Base-by-base conservation (phyloP, 1,140 invertebrate species). In the Dryas iulia region DNA sequence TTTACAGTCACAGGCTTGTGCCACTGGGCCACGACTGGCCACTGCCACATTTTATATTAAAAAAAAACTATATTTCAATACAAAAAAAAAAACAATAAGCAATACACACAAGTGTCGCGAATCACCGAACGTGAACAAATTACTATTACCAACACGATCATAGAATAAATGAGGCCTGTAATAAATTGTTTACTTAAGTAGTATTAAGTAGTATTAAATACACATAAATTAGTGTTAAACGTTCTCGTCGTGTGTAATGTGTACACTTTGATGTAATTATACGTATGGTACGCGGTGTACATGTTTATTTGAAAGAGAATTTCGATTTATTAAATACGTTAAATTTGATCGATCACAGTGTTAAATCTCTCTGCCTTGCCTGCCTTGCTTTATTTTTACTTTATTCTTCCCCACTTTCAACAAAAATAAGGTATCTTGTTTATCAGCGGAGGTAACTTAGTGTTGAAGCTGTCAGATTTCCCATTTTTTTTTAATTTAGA, bases 201-300 rank as follows among this genome's bases (percentile, higher is more conserved):
- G 33, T 47, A 66, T 59, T 59, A 28, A 30, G 35, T 53, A 52
- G 33, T 47, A 66, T 53, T 66, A 59, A 59, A 66, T 66, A 66
- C 35, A 59, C 14, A 66, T 59, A 66, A 31, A 59, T 30, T 54
- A 4, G 39, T 10, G 24, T 24, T 25, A 24, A 66, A 59, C 28
- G 59, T 21, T 21, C 14, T 14, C 2, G 14, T 21, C 26, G 57
- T 66, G 28, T 25, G 30, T 63, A 57, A 39, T 52, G 54, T 60
- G 30, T 26, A 56, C 53, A 25, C 53, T 56, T 25, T 56, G 4
- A 56, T 25, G 53, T 54, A 54, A 25, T 26, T 21, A 54, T 24
- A 12, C 21, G 53, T 31, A 31, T 31, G 11, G 18, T 54, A 54
- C 11, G 3, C 1, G 10, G 0, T 54, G 12, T 25, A 25, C 23